Evolutionary conservation across 2,888 invertebrate species (phyloP).

Genomic region (Automeris io): DNA sequence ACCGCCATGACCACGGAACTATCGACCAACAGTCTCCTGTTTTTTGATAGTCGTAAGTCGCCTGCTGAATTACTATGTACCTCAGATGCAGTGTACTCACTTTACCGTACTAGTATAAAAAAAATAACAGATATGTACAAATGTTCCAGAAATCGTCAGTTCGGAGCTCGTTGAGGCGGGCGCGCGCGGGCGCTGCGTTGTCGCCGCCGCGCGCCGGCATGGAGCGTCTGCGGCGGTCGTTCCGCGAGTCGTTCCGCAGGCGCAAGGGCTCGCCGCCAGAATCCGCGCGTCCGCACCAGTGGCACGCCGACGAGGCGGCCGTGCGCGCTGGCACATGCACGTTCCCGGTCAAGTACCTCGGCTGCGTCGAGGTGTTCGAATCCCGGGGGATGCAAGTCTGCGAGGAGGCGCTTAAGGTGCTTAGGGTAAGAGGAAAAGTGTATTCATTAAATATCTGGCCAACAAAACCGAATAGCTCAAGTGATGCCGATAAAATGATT

Average conservation of each 20-base stretch:
- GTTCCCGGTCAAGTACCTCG: conserved; percentile 98
- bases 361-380: conserved; percentile 99
- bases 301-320: conserved; percentile 98
- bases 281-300: conserved; percentile 97
- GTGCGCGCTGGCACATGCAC: conserved; percentile 97
- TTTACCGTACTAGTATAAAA: too few species aligned
- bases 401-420: conserved; percentile 98
- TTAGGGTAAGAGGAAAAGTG: conserved; percentile 96
- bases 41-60: too few species aligned
- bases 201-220: conserved; percentile 79
- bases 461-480: too few species aligned
- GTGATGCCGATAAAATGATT: too few species aligned
- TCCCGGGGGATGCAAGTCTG: conserved; percentile 99
- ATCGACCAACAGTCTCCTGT: too few species aligned
- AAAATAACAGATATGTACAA: too few species aligned
- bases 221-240: conserved; percentile 92
- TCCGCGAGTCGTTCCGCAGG: conserved; percentile 94
- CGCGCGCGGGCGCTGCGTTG: conserved; percentile 66
- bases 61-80: too few species aligned
- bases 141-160: conserved; percentile 68
- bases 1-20: too few species aligned
- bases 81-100: too few species aligned
- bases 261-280: conserved; percentile 93
- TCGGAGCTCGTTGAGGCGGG: conserved; percentile 65
- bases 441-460: too few species aligned